Base-by-base conservation (phyloP, 2,797 vertebrate genomes). In the Crenuchus spilurus region DNA sequence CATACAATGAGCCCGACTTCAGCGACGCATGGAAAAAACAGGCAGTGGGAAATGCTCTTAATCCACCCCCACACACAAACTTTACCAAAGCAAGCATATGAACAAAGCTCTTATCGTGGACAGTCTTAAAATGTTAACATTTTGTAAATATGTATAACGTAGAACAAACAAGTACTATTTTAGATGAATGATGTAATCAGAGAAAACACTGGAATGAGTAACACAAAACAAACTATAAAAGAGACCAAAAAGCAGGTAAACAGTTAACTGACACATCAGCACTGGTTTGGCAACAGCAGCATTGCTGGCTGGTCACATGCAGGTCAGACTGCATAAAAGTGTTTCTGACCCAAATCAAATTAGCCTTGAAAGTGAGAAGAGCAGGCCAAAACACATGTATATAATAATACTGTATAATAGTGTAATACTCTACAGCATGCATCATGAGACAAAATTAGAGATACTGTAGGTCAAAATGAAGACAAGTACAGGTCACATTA, bases 1-100 rank as follows among this genome's bases (percentile, higher is more conserved):
- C 64, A 85, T 76, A 83, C 86, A 80, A 66, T 73, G 51, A 77
- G 24, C 42, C 28, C 14, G 62, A 78, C 76, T 83, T 71, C 63
- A 48, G 75, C 80, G 77, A 77, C 68, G 79, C 42, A 42, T 67
- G 79, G 77, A 75, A 70, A 57, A 63, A 78, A 4, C 35, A 73
- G 52, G 44, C 52, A 0, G 24, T 2, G 76, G 70, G 73, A 46
- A 82, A 82, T 63, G 82, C 75, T 24, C 24, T 20, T 55, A 67
- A 70, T 55, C 35, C 28, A 33, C 22, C 8, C 22, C 31, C 2
- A 39, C 31, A 54, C 10, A 26, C 33, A 31, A 3, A 41, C 24
- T 41, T 22, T 16, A 60, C 22, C 26, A 49, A 49, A 33, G 18
- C 46, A 66, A 51, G 46, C 46, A 22, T 10, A 20, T 33, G 24